Evolutionary conservation across 2,888 invertebrate genomes (phyloP).

Genomic region (Tipula lateralis): DNA sequence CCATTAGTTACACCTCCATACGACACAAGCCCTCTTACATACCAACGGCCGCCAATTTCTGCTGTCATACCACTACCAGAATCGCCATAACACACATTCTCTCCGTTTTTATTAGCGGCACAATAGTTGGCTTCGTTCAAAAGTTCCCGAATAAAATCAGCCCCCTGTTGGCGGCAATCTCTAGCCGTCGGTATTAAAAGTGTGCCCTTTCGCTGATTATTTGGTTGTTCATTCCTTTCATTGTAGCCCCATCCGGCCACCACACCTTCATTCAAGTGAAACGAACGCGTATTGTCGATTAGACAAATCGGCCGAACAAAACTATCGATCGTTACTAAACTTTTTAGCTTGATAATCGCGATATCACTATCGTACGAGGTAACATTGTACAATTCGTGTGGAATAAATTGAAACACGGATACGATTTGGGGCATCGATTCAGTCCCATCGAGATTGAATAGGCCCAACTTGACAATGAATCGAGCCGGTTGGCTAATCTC

Average conservation of each 20-base stretch:
- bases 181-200: neutral
- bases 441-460: neutral
- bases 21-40: constrained; percentile 36
- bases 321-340: neutral
- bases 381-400: neutral
- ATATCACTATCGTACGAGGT: neutral
- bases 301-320: neutral
- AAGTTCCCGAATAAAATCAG: neutral
- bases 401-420: neutral
- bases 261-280: neutral
- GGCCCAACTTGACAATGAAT: neutral
- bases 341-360: neutral
- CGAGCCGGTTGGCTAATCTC: neutral
- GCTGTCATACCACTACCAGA: constrained; percentile 52
- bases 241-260: neutral
- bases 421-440: neutral
- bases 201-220: neutral
- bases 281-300: neutral
- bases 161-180: neutral
- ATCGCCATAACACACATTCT: constrained; percentile 51
- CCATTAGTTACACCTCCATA: neutral
- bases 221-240: neutral
- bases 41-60: constrained; percentile 30
- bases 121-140: neutral
- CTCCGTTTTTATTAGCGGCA: neutral